These are phyloP conservation scores for Caenorhabditis imperialis DNA, from an alignment of 2,888 invertebrate species.

Conservation along the genomic window DNA sequence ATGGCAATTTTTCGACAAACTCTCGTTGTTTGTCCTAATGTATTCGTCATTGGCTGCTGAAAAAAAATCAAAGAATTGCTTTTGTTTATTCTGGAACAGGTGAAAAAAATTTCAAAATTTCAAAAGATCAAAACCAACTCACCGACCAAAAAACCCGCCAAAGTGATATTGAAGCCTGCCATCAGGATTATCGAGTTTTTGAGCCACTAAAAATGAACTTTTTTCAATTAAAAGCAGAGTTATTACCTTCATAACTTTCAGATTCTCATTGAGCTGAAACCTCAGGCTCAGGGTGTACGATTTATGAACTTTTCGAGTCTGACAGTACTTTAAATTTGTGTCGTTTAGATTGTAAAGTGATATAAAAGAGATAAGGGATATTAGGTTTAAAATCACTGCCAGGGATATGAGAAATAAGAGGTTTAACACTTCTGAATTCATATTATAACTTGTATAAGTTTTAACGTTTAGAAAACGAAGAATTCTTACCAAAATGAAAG, in stretches of 20 bases:
- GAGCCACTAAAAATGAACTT: constrained; percentile 27
- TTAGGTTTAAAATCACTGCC: constrained; percentile 2
- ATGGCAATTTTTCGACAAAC: constrained; percentile 17
- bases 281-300: constrained; percentile 30
- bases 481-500: no score
- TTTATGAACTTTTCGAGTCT: constrained; percentile 20
- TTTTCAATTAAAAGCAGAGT: not conserved
- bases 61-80: constrained; percentile 13
- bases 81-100: not conserved
- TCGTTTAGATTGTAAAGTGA: constrained; percentile 15
- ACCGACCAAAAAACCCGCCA: constrained; percentile 27
- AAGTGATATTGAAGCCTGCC: constrained; percentile 1
- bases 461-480: no score
- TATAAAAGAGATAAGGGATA: constrained; percentile 11
- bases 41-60: constrained; percentile 26
- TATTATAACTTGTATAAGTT: no score
- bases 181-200: constrained; percentile 23
- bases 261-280: constrained; percentile 47
- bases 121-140: constrained; percentile 6
- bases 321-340: constrained; percentile 14
- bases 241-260: constrained; percentile 39
- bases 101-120: no score
- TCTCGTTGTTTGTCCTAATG: constrained; percentile 8
- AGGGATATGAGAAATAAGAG: no score
- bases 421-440: no score